Evolutionary conservation across 2,888 invertebrate species (phyloP), one percentile per base, ranked within the genome.

Genomic region (Balanococcus diminutus): DNA sequence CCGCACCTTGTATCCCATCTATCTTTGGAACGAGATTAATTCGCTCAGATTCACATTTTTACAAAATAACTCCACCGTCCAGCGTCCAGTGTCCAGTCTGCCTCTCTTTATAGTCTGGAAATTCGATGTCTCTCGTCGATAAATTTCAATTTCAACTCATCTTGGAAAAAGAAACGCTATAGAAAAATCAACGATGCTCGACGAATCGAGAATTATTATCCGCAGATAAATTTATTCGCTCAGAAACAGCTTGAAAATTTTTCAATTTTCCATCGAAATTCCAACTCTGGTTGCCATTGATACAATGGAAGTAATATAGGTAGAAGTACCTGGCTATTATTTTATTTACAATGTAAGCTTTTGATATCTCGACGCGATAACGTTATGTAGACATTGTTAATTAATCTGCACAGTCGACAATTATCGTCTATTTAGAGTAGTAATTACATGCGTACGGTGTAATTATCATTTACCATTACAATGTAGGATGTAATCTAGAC

Each of bases 341-440:
- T 67, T 67, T 67, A 67, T 67, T 28, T 51, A 67, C 25, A 67
- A 28, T 67, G 28, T 28, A 67, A 67, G 9, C 28, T 3, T 25
- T 67, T 28, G 61, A 67, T 67, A 67, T 67, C 61, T 67, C 61
- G 28, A 67, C n/a, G 32, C 31, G 75, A 75, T 75, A 75, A 75
- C 75, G 16, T 67, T 67, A 67, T 67, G 67, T 67, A 75, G 61
- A 67, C 61, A 67, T 67, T 32, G 75, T 75, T 75, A 75, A 75
- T 75, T 75, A 75, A 32, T 75, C 75, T 75, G 32, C n/a, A n/a
- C n/a, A n/a, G n/a, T 32, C 75, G 32, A 32, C 75, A 31, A 75
- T 75, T 75, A 75, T 75, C 32, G 32, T 75, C 75, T 75, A n/a
- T 75, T 32, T 75, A 75, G n/a, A 75, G 19, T 25, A 32, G 32